phyloP scores from a whole-genome alignment of 2,797 vertebrate genomes.

The Podarcis siculus region DNA sequence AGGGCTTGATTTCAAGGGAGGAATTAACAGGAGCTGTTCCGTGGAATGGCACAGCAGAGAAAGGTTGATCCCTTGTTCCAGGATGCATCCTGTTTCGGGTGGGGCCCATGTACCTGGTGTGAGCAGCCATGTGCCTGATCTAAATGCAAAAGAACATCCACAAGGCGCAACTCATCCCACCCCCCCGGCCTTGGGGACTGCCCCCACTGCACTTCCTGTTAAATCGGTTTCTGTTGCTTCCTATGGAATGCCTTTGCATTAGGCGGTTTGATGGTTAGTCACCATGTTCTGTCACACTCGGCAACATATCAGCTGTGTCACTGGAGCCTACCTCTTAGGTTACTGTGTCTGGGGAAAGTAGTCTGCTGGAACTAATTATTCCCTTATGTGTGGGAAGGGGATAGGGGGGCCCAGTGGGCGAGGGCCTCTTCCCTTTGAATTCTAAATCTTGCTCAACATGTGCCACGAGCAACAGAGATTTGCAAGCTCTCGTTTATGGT shows the following conservation, averaged over 20 bases:
- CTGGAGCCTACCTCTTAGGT: constrained; percentile 29
- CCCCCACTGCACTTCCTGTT: constrained; percentile 8
- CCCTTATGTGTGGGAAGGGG: neutral
- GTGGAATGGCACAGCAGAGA: neutral
- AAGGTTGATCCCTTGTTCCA: neutral
- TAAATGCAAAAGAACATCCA: neutral
- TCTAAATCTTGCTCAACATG: neutral
- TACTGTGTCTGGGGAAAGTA: constrained; percentile 16
- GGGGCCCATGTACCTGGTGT: neutral
- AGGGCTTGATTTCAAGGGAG: neutral
- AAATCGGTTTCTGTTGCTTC: constrained; percentile 24
- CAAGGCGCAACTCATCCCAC: neutral
- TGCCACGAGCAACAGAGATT: neutral
- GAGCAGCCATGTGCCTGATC: neutral
- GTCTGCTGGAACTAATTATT: constrained; percentile 29
- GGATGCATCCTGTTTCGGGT: neutral
- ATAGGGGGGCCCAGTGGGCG: neutral
- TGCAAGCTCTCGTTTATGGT: neutral
- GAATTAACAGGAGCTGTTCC: neutral
- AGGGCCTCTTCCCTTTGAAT: constrained; percentile 10
- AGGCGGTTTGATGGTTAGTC: constrained; percentile 5
- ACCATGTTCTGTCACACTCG: neutral
- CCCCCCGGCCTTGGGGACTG: neutral
- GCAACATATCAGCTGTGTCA: constrained; percentile 19
- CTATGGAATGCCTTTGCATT: constrained; percentile 11